Base-by-base conservation (phyloP, 92 coral and sea anemone genomes). In the Parazoanthus atlanticus region DNA sequence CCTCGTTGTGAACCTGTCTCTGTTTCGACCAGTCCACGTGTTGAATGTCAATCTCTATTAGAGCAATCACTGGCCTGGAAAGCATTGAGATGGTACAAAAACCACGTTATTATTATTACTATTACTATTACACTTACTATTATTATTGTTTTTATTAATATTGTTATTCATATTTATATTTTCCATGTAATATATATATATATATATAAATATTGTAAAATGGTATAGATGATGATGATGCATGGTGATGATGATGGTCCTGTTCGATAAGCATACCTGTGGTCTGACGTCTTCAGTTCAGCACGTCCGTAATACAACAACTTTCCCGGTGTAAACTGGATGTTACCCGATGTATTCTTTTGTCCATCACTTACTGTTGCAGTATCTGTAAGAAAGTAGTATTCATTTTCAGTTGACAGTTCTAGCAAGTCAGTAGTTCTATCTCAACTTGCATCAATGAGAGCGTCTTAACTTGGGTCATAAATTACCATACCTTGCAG, bases 221-320 rank as follows among this genome's bases (percentile, higher is more conserved):
- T n/a, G n/a, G n/a, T n/a, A n/a, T n/a, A n/a, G n/a, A n/a, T n/a
- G n/a, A n/a, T n/a, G n/a, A n/a, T n/a, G n/a, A n/a, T n/a, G n/a
- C n/a, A n/a, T n/a, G n/a, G n/a, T n/a, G n/a, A n/a, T n/a, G n/a
- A n/a, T n/a, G n/a, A n/a, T 10, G 36, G 3, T 6, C 40, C 17
- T 29, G 49, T 46, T 6, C 52, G 19, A 11, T 11, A 28, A 23
- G 30, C 74, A 6, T 75, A 97, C 99, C 98, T 95, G 91, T 97
- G 99, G 64, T 97, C 99, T 6, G 99, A 97, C 21, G 97, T 97
- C 85, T 97, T 97, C 12, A 97, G 95, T 88, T 97, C 97, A 17
- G 99, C 99, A 32, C 93, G 93, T 49, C 98, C 97, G 64, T 97
- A 97, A 83, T 94, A 97, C 90, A 97, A 74, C 76, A 95, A 74